Base-by-base conservation (phyloP, 2,113 vertebrate genomes). In the Hemibagrus wyckioides region DNA sequence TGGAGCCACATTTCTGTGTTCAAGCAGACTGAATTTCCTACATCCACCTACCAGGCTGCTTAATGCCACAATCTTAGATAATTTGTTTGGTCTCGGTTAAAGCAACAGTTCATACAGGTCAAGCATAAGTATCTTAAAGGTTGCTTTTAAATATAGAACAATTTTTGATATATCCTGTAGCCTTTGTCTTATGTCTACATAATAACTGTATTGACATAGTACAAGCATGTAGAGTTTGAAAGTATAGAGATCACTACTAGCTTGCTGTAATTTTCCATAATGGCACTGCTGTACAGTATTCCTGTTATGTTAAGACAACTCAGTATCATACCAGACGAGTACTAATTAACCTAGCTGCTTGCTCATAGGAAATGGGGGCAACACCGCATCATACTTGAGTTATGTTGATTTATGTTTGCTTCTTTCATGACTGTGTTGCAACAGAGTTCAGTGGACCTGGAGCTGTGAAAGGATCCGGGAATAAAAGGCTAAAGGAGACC, bases 361-460 rank as follows among this genome's bases (percentile, higher is more conserved):
- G 50, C 25, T 88, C 76, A 82, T 41, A 61, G 69, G 44, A 81
- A 89, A 86, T 50, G 13, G 25, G 57, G 65, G 30, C 73, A 59
- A 84, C n/a, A 41, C 69, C 39, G 69, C 41, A 33, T 82, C 71
- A 63, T 76, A 85, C 41, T 80, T 39, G 48, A 65, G 59, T 73
- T 80, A 57, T 86, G 84, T 85, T 39, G 76, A 9, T 77, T 48
- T 85, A 65, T 25, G 41, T 86, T 71, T 75, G 30, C 59, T 89
- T 81, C 79, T 75, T 88, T 54, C 39, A 77, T 36, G 76, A 80
- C 50, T 67, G 82, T 91, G 84, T 89, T 88, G 86, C 82, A 88
- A 88, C 41, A 82, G 76, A 88, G 84, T 87, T 89, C 85, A 89
- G 23, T 89, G 77, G 59, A 89, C 77, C 88, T 83, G 81, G 39